These are phyloP conservation scores for Zoroaster sp. DNA, from an alignment of 53 echinoderm and acorn worm genomes.

Conservation along the genomic window DNA sequence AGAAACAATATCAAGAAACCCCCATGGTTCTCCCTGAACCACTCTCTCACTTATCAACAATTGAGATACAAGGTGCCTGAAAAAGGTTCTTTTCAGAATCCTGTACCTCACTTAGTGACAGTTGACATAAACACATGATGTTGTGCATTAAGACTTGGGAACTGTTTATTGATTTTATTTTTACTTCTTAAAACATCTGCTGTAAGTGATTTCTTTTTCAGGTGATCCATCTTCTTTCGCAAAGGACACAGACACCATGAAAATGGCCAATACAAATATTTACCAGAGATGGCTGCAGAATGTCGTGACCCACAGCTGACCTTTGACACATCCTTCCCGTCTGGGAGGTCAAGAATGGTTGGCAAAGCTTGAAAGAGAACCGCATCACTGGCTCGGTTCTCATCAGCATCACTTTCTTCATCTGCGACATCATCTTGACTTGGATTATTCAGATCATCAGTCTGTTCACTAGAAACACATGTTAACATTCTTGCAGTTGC, in stretches of 20 bases:
- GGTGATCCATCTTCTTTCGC: not conserved
- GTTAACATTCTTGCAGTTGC: no score
- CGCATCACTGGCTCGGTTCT: not conserved
- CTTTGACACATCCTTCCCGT: constrained; percentile 67
- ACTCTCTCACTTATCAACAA: no score
- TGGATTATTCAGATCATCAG: not conserved
- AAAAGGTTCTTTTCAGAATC: no score
- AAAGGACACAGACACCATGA: not conserved
- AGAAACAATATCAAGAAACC: not conserved
- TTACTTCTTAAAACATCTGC: no score
- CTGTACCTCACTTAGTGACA: no score
- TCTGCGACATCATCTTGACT: not conserved
- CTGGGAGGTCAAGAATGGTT: constrained; percentile 75
- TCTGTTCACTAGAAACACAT: not conserved
- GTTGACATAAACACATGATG: no score
- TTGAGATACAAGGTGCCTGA: no score
- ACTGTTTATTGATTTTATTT: no score
- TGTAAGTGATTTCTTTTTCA: not conserved
- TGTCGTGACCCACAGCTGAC: constrained; percentile 97
- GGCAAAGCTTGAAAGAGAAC: constrained; percentile 70
- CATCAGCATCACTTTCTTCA: not conserved
- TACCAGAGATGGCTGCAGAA: constrained; percentile 83
- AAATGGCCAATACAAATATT: not conserved
- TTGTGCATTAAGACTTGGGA: no score
- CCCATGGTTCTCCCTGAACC: no score